A percentile compares a stretch with the other conserved stretches of the same genome.
phyloP scores from a whole-genome alignment of 2,797 vertebrate genomes.

The Gastrophryne carolinensis region DNA sequence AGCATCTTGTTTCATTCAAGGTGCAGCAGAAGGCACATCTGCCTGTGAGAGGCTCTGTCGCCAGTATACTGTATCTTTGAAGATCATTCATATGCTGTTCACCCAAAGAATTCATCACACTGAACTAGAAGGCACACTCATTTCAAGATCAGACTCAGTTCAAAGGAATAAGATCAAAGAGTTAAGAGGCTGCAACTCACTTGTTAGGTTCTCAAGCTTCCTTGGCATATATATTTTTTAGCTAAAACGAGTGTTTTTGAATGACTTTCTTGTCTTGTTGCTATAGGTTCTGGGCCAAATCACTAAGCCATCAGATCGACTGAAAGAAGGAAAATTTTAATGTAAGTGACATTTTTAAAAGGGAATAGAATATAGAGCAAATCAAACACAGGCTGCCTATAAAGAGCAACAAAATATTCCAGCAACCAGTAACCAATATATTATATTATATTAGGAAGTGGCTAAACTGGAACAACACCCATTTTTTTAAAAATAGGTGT shows the following conservation, averaged over 20 bases:
- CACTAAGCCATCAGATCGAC: background rate
- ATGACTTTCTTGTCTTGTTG: constrained; percentile 11
- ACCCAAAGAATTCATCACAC: constrained; percentile 54
- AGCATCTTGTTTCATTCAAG: background rate
- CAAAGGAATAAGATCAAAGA: constrained; percentile 62
- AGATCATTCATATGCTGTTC: constrained; percentile 35
- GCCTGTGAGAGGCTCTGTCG: constrained; percentile 12
- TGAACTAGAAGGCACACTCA: constrained; percentile 55
- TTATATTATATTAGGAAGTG: no score
- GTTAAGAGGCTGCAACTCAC: constrained; percentile 32
- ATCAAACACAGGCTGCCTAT: background rate
- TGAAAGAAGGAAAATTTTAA: background rate
- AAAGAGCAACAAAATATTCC: no score
- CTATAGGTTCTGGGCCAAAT: constrained; percentile 1
- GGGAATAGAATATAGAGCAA: background rate
- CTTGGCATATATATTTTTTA: constrained; percentile 39
- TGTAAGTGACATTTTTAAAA: background rate
- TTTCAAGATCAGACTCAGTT: constrained; percentile 58
- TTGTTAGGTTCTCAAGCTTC: constrained; percentile 38
- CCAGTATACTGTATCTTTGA: constrained; percentile 19
- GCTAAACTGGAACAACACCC: no score
- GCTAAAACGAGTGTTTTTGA: constrained; percentile 28
- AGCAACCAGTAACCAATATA: no score
- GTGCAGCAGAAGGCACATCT: constrained; percentile 32
- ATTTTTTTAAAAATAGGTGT: no score